Conservation (phyloP, 2,113 vertebrate species). For the Mobula hypostoma region DNA sequence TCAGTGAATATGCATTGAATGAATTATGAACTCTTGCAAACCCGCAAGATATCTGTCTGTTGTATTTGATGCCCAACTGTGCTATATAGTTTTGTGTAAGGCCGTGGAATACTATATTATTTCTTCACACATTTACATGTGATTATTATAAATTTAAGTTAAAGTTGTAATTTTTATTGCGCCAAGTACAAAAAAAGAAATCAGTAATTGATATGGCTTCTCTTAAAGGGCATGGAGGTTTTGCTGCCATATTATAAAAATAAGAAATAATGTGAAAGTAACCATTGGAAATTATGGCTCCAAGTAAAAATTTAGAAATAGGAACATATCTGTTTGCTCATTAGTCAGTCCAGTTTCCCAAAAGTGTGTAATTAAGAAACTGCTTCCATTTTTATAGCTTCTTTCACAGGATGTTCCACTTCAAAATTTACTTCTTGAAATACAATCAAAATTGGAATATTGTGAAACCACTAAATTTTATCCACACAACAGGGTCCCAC, state of each 20-base stretch:
- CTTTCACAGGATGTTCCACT: not conserved
- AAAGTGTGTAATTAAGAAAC: not conserved
- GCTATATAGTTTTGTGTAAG: constrained; percentile 12
- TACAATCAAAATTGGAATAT: not conserved
- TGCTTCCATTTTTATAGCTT: not conserved
- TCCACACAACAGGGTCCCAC: not conserved
- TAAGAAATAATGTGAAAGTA: not conserved
- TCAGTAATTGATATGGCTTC: not conserved
- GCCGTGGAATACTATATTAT: not conserved
- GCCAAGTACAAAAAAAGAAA: not conserved
- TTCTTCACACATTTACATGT: constrained; percentile 3
- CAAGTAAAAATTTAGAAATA: not conserved
- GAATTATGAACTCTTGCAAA: constrained; percentile 24
- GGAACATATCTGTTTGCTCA: not conserved
- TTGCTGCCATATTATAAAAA: not conserved
- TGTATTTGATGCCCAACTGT: constrained; percentile 26
- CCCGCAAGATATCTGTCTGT: constrained; percentile 12
- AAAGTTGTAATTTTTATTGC: not conserved
- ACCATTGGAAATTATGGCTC: not conserved
- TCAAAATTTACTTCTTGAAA: not conserved
- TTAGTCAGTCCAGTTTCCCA: not conserved
- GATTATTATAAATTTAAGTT: not conserved
- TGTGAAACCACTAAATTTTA: not conserved
- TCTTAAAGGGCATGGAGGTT: not conserved
- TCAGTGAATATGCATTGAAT: not conserved